Conservation (phyloP, 1,140 invertebrate genomes). For the Sitodiplosis mosellana region DNA sequence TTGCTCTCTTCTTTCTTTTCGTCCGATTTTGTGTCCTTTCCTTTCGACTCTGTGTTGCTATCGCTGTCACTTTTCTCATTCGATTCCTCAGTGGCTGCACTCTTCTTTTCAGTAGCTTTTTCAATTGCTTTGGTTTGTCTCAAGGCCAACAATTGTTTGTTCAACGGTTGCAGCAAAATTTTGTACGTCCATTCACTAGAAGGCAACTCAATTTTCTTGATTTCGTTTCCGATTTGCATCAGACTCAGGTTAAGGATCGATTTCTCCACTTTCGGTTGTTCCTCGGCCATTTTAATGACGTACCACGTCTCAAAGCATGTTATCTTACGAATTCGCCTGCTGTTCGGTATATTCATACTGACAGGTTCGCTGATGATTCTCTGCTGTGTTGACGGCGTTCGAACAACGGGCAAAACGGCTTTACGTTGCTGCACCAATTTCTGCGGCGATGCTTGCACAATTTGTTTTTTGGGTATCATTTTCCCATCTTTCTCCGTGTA, state of each 20-base stretch:
- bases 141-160: no score
- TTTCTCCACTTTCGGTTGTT: neutral
- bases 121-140: neutral
- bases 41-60: neutral
- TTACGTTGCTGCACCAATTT: neutral
- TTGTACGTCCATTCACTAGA: conserved; percentile 17
- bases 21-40: neutral
- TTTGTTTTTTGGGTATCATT: no score
- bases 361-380: neutral
- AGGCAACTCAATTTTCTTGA: conserved; percentile 13
- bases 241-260: conserved; percentile 13
- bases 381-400: neutral
- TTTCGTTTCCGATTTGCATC: conserved; percentile 18
- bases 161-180: conserved; percentile 14
- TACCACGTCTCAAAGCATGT: conserved; percentile 26
- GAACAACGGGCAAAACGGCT: neutral
- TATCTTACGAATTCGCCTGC: conserved; percentile 10
- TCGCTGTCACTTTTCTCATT: neutral
- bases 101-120: neutral
- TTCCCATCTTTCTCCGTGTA: no score
- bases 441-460: neutral
- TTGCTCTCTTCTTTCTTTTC: no score
- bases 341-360: neutral
- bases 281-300: conserved; percentile 15
- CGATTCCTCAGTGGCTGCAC: neutral